Evolutionary conservation across 1,140 invertebrate genomes (phyloP).

Genomic region (Hyles euphorbiae): DNA sequence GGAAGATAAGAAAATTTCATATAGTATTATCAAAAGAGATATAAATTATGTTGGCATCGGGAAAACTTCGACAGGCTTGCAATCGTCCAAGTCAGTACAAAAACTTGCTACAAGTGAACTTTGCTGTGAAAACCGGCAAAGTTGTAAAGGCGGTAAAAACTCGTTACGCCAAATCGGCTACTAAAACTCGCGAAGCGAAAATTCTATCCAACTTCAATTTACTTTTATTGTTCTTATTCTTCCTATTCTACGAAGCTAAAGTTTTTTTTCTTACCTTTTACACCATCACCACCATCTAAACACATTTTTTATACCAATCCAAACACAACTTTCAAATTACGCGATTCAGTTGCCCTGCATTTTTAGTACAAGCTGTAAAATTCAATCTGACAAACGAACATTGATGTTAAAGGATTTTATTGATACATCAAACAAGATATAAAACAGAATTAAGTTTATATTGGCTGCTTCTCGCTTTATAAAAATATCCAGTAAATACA

Average conservation of each 20-base stretch:
- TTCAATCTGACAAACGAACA: no score
- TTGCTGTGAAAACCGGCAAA: slow-evolving; percentile 49
- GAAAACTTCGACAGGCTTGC: slow-evolving; percentile 17
- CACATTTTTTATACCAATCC: slow-evolving; percentile 58
- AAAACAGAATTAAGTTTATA: no score
- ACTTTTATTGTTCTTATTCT: slow-evolving; percentile 70
- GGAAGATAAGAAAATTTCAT: slow-evolving; percentile 9
- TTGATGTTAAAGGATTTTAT: no score
- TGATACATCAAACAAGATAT: no score
- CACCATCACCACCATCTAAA: slow-evolving; percentile 39
- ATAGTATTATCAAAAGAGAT: slow-evolving; percentile 9
- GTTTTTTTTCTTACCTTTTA: slow-evolving; percentile 51
- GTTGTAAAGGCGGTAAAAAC: slow-evolving; percentile 70
- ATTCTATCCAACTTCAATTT: slow-evolving; percentile 73
- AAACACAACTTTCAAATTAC: slow-evolving; percentile 22
- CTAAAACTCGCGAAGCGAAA: slow-evolving; percentile 72
- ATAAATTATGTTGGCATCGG: slow-evolving; percentile 4
- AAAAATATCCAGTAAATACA: no score
- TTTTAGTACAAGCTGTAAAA: no score
- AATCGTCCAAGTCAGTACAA: slow-evolving; percentile 20
- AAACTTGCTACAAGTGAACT: slow-evolving; percentile 35
- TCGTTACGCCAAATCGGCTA: slow-evolving; percentile 69
- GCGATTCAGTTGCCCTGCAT: no score
- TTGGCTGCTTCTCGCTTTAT: no score
- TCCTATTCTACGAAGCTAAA: slow-evolving; percentile 47